These are phyloP conservation scores for Siphlonurus alternatus DNA, from an alignment of 2,888 invertebrate genomes.

Conservation along the genomic window DNA sequence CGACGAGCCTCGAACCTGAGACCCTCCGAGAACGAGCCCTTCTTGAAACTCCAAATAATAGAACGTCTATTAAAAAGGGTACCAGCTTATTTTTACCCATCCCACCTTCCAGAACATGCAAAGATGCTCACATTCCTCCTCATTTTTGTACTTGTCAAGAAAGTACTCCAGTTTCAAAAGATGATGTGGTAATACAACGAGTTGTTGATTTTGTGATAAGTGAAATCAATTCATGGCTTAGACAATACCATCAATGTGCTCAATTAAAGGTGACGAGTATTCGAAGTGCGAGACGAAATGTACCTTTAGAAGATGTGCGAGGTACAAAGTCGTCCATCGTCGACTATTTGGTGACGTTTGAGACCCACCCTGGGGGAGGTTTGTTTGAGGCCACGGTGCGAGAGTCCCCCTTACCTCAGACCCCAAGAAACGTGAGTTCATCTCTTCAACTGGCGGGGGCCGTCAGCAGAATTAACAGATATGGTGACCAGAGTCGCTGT, in stretches of 20 bases:
- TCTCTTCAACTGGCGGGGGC: neutral
- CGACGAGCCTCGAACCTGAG: neutral
- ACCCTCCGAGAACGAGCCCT: neutral
- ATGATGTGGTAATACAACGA: neutral
- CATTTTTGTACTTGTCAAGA: conserved; percentile 83
- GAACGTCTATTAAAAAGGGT: conserved; percentile 27
- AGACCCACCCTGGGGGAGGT: neutral
- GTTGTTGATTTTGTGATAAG: neutral
- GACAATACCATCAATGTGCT: neutral
- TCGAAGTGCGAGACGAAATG: neutral
- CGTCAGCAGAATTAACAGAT: neutral
- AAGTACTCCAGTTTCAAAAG: neutral
- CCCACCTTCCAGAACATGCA: conserved; percentile 54
- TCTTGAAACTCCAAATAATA: neutral
- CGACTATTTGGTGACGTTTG: neutral
- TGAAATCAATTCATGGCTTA: neutral
- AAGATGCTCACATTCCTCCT: conserved; percentile 54
- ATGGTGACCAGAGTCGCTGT: neutral
- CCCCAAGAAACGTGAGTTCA: neutral
- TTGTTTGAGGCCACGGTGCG: neutral
- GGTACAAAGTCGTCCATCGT: neutral
- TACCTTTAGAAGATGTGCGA: neutral
- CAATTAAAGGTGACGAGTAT: neutral
- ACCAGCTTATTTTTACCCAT: conserved; percentile 64
- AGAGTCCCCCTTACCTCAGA: no score